Percentiles rank a stretch among this genome's conserved stretches.
These are phyloP conservation scores for Lates japonicus DNA, from an alignment of 2,797 vertebrate genomes.

Conservation along the genomic window DNA sequence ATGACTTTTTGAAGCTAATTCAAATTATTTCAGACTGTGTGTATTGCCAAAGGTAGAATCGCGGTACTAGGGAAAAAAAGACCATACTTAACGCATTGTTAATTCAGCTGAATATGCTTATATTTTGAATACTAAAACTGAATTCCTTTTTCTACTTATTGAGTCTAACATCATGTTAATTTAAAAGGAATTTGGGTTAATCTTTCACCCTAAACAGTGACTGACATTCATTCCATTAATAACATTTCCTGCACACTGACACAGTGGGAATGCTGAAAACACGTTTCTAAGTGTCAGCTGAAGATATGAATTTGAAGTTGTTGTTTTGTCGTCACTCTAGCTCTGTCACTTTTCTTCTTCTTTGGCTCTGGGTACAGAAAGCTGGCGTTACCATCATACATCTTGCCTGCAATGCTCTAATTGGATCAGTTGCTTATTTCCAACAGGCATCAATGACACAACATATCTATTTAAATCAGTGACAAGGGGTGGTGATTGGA, in stretches of 20 bases:
- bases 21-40: neutral
- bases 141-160: neutral
- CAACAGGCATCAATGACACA: neutral
- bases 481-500: neutral
- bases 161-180: neutral
- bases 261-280: neutral
- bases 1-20: too few relatives aligned
- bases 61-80: neutral
- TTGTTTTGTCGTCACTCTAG: neutral
- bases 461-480: too few relatives aligned
- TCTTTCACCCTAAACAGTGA: neutral
- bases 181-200: neutral
- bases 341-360: neutral
- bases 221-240: neutral
- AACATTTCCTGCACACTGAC: neutral
- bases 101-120: neutral
- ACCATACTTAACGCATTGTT: neutral
- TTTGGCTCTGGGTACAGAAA: neutral
- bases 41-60: neutral
- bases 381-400: neutral
- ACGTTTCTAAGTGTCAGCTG: neutral
- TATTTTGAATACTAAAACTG: neutral
- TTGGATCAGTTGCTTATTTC: neutral
- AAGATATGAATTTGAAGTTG: neutral
- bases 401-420: neutral